Conservation (phyloP, 2,113 vertebrate species). For the Xiphorhynchus elegans region DNA sequence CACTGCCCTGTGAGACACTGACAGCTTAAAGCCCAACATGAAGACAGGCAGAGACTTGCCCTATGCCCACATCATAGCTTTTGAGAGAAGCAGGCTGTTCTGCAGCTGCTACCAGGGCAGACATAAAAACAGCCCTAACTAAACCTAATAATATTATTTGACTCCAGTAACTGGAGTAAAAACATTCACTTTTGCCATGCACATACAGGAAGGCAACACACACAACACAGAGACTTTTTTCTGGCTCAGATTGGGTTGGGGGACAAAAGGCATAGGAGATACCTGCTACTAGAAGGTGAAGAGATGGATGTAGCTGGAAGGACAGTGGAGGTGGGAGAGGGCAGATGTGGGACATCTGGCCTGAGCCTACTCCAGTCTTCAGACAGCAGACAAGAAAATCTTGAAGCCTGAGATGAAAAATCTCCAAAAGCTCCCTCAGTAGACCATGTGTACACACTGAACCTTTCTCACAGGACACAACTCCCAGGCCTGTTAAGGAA, state of each 20-base stretch:
- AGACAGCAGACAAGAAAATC: neutral
- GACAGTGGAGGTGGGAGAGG: neutral
- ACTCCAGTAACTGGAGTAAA: neutral
- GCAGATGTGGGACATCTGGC: neutral
- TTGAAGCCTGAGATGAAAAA: neutral
- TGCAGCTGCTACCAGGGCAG: neutral
- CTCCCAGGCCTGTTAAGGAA: neutral
- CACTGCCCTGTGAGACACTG: neutral
- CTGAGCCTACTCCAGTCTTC: neutral
- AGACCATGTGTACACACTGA: neutral
- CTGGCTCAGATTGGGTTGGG: neutral
- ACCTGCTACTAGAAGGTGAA: neutral
- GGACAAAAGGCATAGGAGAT: neutral
- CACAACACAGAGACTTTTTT: neutral
- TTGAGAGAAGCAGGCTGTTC: neutral
- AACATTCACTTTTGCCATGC: neutral
- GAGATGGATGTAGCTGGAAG: neutral
- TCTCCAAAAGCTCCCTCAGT: neutral
- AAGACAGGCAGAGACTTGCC: neutral
- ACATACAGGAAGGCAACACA: neutral
- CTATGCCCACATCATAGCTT: neutral
- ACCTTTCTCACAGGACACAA: neutral
- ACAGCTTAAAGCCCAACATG: neutral
- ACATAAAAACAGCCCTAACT: neutral
- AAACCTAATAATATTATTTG: neutral